A percentile compares a stretch with the other conserved stretches of the same genome.
phyloP scores from a whole-genome alignment of 2,888 invertebrate species.

The Anthrax anthrax region DNA sequence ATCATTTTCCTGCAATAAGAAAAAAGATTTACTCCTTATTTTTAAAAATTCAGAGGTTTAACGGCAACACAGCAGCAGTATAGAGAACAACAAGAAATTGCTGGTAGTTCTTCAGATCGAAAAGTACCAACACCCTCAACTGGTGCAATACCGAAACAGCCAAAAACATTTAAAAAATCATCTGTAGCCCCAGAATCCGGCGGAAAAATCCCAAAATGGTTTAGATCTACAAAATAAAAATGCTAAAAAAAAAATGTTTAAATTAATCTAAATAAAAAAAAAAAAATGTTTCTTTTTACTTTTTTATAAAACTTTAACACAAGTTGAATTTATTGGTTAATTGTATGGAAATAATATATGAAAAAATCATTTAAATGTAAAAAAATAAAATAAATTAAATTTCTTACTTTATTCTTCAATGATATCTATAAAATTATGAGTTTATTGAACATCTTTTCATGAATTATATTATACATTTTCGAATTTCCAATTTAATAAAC shows the following conservation, averaged over 20 bases:
- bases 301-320: no score
- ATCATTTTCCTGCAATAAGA: not conserved
- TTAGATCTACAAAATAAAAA: constrained; percentile 22
- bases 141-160: constrained; percentile 10
- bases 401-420: no score
- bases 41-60: not conserved
- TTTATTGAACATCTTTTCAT: no score
- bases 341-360: no score
- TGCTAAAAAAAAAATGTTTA: not conserved
- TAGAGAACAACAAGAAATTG: not conserved
- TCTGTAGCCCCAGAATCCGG: constrained; percentile 22
- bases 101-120: not conserved
- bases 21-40: not conserved
- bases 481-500: no score
- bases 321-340: no score
- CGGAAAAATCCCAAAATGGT: constrained; percentile 39
- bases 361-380: no score
- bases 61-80: not conserved
- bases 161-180: constrained; percentile 9
- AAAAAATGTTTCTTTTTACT: no score
- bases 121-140: constrained; percentile 2
- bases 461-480: no score
- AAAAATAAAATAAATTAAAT: no score
- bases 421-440: no score
- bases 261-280: no score